Evolutionary conservation across 2,113 vertebrate species (phyloP).

Genomic region (Entomyzon cyanotis): DNA sequence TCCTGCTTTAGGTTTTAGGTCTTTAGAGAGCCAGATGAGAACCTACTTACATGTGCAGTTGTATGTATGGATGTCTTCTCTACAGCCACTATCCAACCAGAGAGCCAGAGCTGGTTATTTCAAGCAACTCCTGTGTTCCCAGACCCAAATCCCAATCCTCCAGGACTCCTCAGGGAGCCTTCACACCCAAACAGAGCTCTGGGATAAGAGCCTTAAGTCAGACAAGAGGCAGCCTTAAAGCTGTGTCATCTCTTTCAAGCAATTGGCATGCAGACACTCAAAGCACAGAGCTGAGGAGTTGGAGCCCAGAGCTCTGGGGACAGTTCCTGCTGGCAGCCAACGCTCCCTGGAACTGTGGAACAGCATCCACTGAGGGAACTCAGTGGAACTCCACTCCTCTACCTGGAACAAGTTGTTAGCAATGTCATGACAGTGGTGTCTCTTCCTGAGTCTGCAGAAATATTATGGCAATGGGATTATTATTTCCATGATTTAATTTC

Average conservation of each 20-base stretch:
- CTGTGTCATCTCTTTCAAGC: background rate
- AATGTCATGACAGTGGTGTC: background rate
- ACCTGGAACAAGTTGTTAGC: background rate
- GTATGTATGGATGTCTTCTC: background rate
- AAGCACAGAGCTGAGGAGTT: background rate
- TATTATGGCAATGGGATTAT: background rate
- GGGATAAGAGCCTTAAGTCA: background rate
- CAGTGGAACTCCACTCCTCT: background rate
- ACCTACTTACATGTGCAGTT: background rate
- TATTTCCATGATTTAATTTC: background rate
- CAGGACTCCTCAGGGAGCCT: background rate
- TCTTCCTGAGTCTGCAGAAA: background rate
- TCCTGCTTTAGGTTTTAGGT: background rate
- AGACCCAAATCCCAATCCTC: background rate
- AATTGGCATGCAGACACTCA: background rate
- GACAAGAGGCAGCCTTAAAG: background rate
- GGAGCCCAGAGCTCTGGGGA: background rate
- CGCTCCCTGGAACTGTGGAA: fast-evolving
- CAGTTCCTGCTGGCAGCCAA: background rate
- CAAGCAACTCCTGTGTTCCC: background rate
- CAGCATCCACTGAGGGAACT: fast-evolving
- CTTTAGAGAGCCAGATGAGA: background rate
- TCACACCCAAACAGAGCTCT: background rate
- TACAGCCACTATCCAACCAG: background rate
- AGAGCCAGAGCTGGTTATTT: background rate